Conservation (phyloP, 92 coral and sea anemone species). For the Chrysogorgia sp. region DNA sequence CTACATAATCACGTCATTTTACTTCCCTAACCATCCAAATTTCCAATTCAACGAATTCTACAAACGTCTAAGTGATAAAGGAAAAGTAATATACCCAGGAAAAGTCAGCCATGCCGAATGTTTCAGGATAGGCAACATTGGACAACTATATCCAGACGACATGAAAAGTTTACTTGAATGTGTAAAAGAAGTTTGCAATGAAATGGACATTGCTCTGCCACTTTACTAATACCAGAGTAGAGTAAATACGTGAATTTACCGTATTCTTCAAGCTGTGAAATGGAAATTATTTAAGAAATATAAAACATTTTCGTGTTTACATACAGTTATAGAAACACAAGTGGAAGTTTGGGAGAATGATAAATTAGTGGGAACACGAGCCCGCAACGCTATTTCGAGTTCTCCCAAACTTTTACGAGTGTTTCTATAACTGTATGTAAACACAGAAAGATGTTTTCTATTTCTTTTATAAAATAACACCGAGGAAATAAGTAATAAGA, state of each 20-base stretch:
- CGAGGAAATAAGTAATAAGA: too few relatives aligned
- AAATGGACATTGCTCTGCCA: slow-evolving; percentile 79
- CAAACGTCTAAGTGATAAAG: slow-evolving; percentile 75
- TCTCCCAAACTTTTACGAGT: too few relatives aligned
- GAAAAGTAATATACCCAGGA: slow-evolving; percentile 94
- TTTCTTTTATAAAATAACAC: too few relatives aligned
- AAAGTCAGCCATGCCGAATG: slow-evolving; percentile 90
- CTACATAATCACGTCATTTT: slow-evolving; percentile 89
- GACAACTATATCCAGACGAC: slow-evolving; percentile 84
- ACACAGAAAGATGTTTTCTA: too few relatives aligned
- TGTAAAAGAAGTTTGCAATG: slow-evolving; percentile 74
- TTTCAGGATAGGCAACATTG: slow-evolving; percentile 94
- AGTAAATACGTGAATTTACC: slow-evolving; percentile 7
- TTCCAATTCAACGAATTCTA: slow-evolving; percentile 84
- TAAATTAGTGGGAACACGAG: too few relatives aligned
- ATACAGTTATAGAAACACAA: too few relatives aligned
- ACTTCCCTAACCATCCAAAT: slow-evolving; percentile 87
- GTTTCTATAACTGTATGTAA: too few relatives aligned
- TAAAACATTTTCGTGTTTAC: too few relatives aligned
- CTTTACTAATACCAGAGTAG: slow-evolving; percentile 11
- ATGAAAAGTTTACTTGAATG: slow-evolving; percentile 82
- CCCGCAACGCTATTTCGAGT: too few relatives aligned
- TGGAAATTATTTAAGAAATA: too few relatives aligned
- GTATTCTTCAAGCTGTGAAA: too few relatives aligned
- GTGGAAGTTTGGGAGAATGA: too few relatives aligned